Evolutionary conservation across 2,113 vertebrate species (phyloP).

Genomic region (Camelus dromedarius): DNA sequence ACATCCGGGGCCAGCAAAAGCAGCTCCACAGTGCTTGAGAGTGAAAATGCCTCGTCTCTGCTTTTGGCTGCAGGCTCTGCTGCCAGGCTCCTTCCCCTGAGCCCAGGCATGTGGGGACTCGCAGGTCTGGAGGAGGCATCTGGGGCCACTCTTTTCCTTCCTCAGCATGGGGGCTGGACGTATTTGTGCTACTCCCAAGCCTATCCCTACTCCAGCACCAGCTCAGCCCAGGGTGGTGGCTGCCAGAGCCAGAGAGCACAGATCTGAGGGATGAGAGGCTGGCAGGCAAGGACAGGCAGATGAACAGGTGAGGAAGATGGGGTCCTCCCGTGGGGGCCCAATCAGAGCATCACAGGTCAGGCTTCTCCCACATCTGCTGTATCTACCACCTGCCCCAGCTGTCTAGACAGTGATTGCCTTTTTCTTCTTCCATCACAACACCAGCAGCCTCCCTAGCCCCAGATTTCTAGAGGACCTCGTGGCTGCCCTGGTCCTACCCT

Average conservation of each 20-base stretch:
- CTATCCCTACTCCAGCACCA: not conserved
- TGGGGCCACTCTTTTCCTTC: not conserved
- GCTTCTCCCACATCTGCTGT: not conserved
- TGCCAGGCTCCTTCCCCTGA: not conserved
- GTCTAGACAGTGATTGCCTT: not conserved
- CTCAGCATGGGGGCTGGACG: not conserved
- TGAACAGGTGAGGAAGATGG: not conserved
- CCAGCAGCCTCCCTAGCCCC: not conserved
- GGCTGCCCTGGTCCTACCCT: not conserved
- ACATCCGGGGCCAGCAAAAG: not conserved
- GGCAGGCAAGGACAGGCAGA: not conserved
- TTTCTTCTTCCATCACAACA: not conserved
- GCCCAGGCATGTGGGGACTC: not conserved
- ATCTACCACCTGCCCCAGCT: not conserved
- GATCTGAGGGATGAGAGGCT: not conserved
- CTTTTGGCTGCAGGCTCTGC: not conserved
- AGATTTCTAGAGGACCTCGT: not conserved
- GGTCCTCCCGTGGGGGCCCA: not conserved
- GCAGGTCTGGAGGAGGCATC: not conserved
- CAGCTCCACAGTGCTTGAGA: not conserved
- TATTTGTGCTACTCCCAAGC: not conserved
- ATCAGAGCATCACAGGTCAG: not conserved
- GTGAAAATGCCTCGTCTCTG: not conserved
- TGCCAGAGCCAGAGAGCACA: not conserved
- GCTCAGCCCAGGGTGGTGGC: not conserved